Percentiles rank a stretch among this genome's conserved stretches.
Evolutionary conservation across 2,113 vertebrate genomes (phyloP).

Genomic region (Promerops cafer): DNA sequence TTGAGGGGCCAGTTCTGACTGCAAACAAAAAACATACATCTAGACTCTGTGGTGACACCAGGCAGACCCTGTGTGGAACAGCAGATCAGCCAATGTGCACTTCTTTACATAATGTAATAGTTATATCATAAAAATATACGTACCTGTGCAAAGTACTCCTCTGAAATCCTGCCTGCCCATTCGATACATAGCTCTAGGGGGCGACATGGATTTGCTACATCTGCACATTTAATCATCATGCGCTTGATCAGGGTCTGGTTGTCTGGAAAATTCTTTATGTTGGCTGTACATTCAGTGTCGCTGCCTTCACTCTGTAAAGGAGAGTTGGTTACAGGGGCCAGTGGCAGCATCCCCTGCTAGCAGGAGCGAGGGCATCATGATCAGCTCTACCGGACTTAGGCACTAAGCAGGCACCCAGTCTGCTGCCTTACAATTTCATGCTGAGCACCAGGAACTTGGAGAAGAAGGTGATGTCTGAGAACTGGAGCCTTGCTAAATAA

Average conservation of each 20-base stretch:
- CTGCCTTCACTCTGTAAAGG: slow-evolving; percentile 79
- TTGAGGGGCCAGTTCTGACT: background rate
- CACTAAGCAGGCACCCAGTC: background rate
- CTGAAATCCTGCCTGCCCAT: slow-evolving; percentile 94
- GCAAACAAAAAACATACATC: rapidly evolving
- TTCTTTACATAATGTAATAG: background rate
- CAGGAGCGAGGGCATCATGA: rapidly evolving
- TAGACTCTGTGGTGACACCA: background rate
- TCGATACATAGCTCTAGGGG: slow-evolving; percentile 91
- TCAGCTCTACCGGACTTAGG: background rate
- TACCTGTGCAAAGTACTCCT: slow-evolving; percentile 97
- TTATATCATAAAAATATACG: background rate
- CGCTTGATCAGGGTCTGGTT: slow-evolving; percentile 92
- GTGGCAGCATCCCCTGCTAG: background rate
- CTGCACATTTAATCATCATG: slow-evolving; percentile 97
- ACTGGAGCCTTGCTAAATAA: background rate
- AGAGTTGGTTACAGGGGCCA: background rate
- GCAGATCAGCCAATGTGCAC: rapidly evolving
- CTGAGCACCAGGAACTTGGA: background rate
- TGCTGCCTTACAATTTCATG: background rate
- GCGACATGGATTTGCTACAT: slow-evolving; percentile 93
- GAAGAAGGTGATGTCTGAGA: background rate
- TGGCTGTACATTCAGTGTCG: slow-evolving; percentile 76
- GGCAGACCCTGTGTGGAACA: background rate
- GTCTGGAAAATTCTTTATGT: slow-evolving; percentile 86